Evolutionary conservation across 2,113 vertebrate species (phyloP).

Genomic region (Heliornis fulica): DNA sequence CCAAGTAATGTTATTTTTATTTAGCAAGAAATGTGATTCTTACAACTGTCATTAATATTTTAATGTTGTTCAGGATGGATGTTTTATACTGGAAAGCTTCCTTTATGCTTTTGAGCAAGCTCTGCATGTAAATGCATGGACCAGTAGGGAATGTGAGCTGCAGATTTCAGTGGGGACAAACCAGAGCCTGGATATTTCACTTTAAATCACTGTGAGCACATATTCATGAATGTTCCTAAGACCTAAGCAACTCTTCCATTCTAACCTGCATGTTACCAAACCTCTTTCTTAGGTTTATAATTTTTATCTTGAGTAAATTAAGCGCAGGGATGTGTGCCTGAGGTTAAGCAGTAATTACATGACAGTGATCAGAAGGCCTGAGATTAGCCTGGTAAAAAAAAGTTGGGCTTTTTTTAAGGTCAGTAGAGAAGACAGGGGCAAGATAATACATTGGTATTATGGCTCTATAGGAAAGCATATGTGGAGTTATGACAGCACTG

Average conservation of each 20-base stretch:
- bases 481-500: not conserved
- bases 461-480: not conserved
- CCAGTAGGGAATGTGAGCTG: fast-evolving
- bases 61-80: not conserved
- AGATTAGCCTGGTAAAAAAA: not conserved
- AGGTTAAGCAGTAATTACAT: not conserved
- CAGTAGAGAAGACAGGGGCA: not conserved
- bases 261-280: not conserved
- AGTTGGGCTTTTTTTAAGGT: not conserved
- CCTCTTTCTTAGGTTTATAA: not conserved
- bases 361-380: not conserved
- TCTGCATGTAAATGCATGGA: not conserved
- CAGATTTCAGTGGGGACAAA: not conserved
- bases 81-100: not conserved
- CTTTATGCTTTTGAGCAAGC: not conserved
- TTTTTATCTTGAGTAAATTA: not conserved
- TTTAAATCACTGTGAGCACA: not conserved
- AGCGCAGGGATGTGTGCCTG: not conserved
- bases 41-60: not conserved
- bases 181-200: not conserved
- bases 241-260: not conserved
- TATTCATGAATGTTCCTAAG: not conserved
- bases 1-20: too few relatives aligned
- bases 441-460: not conserved
- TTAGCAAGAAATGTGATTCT: not conserved